Percentiles rank a stretch among this genome's conserved stretches.
These are phyloP conservation scores for Tortricodes alternella DNA, from an alignment of 2,888 invertebrate species.

Conservation along the genomic window DNA sequence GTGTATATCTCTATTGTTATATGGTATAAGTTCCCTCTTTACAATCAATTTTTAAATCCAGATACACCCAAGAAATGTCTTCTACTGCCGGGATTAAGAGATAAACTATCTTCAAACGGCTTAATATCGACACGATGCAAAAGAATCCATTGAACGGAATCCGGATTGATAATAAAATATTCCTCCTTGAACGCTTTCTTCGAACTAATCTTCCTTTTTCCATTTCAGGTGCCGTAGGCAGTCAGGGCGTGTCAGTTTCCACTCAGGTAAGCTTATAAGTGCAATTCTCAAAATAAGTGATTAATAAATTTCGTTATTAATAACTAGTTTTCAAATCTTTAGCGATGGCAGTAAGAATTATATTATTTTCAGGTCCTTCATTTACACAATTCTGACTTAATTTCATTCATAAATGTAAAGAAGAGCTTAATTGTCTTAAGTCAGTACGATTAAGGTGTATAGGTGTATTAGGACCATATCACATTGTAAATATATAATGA, in stretches of 20 bases:
- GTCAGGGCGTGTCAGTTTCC: slow-evolving; percentile 72
- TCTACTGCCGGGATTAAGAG: not conserved
- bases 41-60: not conserved
- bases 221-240: slow-evolving; percentile 56
- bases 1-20: too few species aligned
- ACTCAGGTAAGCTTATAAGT: slow-evolving; percentile 61
- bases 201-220: slow-evolving; percentile 36
- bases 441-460: too few species aligned
- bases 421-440: too few species aligned
- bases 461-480: too few species aligned
- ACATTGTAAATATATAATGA: too few species aligned
- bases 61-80: too few species aligned
- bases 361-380: too few species aligned
- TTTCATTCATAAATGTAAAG: too few species aligned
- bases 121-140: not conserved
- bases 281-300: not conserved
- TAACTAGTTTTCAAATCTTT: too few species aligned
- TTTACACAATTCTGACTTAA: too few species aligned
- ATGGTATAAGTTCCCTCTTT: too few species aligned
- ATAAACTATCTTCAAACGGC: not conserved
- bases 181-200: not conserved
- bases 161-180: slow-evolving; percentile 12
- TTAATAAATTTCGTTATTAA: not conserved
- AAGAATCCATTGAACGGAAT: not conserved
- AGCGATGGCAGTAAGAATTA: too few species aligned